Base-by-base conservation (phyloP, 1,140 invertebrate genomes). In the Paralvinella palmiformis region DNA sequence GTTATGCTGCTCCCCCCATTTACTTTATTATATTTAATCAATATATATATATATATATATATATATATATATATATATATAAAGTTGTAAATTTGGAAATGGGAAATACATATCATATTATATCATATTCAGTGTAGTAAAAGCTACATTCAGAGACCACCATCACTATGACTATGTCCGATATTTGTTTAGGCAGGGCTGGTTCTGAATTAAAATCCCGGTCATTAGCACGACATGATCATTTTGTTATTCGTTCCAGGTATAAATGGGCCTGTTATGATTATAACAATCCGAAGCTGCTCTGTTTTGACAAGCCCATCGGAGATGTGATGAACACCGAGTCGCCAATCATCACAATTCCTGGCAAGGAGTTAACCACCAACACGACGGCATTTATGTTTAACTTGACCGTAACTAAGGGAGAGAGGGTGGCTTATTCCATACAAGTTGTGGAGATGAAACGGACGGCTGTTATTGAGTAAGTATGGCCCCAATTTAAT, bases 181-280 rank as follows among this genome's bases (percentile, higher is more conserved):
- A n/a, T n/a, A n/a, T n/a, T n/a, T n/a, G n/a, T n/a, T n/a, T n/a
- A n/a, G n/a, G n/a, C n/a, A n/a, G n/a, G n/a, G n/a, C n/a, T n/a
- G n/a, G n/a, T n/a, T n/a, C n/a, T n/a, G n/a, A n/a, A n/a, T 4
- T 6, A 32, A 22, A 63, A 70, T 60, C 67, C 64, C 32, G 69
- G 72, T 61, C 44, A 48, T 20, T 24, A 33, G 3, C 35, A 41
- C 27, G 41, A 22, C 20, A 24, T 32, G 13, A 35, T 63, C 36
- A 17, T 65, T 44, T 1, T 44, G 37, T 44, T 13, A 15, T 44
- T 13, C n/a, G 37, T 44, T 44, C 13, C 1, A 69, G 68, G 3
- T 70, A 50, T 56, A 48, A 66, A 7, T 27, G 50, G 24, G 22
- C 24, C 50, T 53, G 15, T 22, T 53, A 0, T 53, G 32, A 63